Evolutionary conservation across 2,797 vertebrate genomes (phyloP), one percentile per base, ranked within the genome.

Genomic region (Bufotes viridis): DNA sequence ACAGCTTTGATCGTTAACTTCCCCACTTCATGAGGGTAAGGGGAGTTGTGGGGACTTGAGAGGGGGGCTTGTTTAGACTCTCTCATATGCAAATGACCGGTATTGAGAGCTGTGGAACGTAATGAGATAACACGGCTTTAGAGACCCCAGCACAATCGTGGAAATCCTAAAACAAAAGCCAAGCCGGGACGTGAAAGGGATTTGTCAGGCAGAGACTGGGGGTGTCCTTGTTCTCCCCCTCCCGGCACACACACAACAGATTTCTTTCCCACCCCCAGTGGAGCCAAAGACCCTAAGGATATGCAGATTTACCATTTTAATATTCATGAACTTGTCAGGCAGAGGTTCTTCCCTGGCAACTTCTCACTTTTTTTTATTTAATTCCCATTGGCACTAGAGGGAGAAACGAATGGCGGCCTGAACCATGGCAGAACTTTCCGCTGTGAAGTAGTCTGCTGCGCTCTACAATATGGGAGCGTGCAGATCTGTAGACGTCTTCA

Each of bases 1-100:
- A 87, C 79, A n/a, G 72, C 88, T 89, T 89, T 89, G 88, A 89
- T 89, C 84, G 74, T 72, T 89, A 83, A 89, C 88, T 87, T 89
- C 85, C 85, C 88, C 88, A 87, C 88, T 89, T 89, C 88, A 89
- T 87, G 51, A 80, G 84, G 69, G 82, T 83, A 87, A 82, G 57
- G 78, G 74, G n/a, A 72, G 69, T 72, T 84, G 75, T 42, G 78
- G 69, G 86, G 69, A 75, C 17, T 51, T 84, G 61, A 76, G 53
- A 63, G 90, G 82, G 79, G 87, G 70, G 81, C 81, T 78, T 63
- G 84, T 85, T 87, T 88, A 72, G 82, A 60, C 81, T 61, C 75
- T 81, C 79, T 90, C 86, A 78, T 86, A 84, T 89, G 90, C 89
- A 89, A 84, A 86, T 87, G 26, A 7, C 1, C 7, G 53, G 57